phyloP scores from a whole-genome alignment of 2,888 invertebrate species.

The Mesodorylaimus sp. region DNA sequence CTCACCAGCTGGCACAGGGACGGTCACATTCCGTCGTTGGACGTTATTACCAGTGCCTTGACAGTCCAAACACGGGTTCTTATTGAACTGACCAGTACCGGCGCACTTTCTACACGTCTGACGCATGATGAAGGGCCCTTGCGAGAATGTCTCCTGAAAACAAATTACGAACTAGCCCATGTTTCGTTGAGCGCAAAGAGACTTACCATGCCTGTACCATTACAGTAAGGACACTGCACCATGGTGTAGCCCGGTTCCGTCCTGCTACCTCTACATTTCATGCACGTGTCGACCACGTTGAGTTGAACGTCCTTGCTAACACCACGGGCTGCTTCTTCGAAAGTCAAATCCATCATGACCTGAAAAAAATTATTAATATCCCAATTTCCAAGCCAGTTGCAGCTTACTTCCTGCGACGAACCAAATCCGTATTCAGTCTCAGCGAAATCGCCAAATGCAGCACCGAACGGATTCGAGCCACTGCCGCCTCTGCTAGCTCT shows the following conservation, averaged over 20 bases:
- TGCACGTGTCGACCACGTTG: conserved; percentile 78
- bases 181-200: background rate
- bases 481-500: conserved; percentile 64
- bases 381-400: background rate
- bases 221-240: conserved; percentile 69
- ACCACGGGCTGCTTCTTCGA: conserved; percentile 81
- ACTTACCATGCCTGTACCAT: conserved; percentile 89
- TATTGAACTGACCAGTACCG: conserved; percentile 66
- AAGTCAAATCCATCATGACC: conserved; percentile 68
- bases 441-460: conserved; percentile 47
- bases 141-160: conserved; percentile 34
- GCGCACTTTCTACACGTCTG: conserved; percentile 80
- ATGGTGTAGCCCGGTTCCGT: conserved; percentile 81
- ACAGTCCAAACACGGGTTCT: conserved; percentile 74
- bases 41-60: conserved; percentile 76
- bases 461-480: conserved; percentile 37
- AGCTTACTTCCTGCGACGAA: conserved; percentile 61
- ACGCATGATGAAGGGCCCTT: conserved; percentile 85
- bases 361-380: conserved; percentile 27
- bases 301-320: conserved; percentile 76
- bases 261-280: conserved; percentile 62
- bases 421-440: conserved; percentile 77
- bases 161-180: background rate
- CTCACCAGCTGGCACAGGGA: conserved; percentile 69
- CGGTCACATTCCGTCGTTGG: conserved; percentile 66